These are phyloP conservation scores for Ypsolopha sequella DNA, from an alignment of 2,888 invertebrate genomes.

Conservation along the genomic window DNA sequence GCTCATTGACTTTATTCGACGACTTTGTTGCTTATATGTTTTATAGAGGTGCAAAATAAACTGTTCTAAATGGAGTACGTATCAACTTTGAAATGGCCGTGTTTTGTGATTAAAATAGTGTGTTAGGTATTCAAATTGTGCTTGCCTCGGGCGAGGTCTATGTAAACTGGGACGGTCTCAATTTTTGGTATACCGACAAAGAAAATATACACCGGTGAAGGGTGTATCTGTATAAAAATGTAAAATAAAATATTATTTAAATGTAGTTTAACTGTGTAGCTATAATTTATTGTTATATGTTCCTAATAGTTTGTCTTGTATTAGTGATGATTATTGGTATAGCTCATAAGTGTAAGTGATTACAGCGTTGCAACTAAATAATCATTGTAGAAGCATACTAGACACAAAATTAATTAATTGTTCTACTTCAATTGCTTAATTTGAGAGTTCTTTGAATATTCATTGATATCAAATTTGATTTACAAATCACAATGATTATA, in stretches of 20 bases:
- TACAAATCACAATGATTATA: neutral
- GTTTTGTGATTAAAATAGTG: neutral
- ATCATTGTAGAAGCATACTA: no score
- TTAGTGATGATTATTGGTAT: slow-evolving; percentile 24
- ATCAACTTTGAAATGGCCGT: neutral
- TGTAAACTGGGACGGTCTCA: neutral
- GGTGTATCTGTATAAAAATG: slow-evolving; percentile 34
- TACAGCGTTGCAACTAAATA: no score
- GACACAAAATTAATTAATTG: no score
- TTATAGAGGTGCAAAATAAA: neutral
- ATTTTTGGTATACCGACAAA: no score
- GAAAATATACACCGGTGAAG: neutral
- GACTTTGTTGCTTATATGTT: neutral
- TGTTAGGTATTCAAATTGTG: neutral
- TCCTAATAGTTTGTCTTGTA: slow-evolving; percentile 62
- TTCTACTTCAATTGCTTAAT: no score
- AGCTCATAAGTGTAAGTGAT: neutral
- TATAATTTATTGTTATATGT: slow-evolving; percentile 52
- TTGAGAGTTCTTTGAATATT: no score
- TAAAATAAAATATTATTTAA: slow-evolving; percentile 46
- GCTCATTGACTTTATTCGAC: no score
- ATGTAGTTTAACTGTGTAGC: slow-evolving; percentile 34
- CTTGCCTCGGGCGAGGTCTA: neutral
- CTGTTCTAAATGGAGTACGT: neutral
- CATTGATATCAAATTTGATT: neutral